Percentiles rank a stretch among this genome's conserved stretches.
Evolutionary conservation across 2,797 vertebrate genomes (phyloP).

Genomic region (Botia kubotai): DNA sequence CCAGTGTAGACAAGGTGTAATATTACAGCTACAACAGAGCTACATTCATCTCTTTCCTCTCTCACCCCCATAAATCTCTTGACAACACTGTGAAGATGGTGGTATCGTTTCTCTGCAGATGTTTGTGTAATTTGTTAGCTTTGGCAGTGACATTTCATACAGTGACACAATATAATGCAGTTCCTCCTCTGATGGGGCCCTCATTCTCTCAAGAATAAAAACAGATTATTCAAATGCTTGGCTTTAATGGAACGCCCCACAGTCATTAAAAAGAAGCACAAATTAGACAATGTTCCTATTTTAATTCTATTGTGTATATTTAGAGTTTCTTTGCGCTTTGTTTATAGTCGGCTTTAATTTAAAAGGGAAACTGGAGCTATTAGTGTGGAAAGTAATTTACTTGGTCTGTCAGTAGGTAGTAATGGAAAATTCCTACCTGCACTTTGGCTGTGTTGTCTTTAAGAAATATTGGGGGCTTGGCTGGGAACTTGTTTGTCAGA

Average conservation of each 20-base stretch:
- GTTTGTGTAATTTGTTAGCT: conserved; percentile 41
- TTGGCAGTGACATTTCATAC: conserved; percentile 14
- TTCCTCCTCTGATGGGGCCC: conserved; percentile 8
- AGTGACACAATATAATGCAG: conserved; percentile 5
- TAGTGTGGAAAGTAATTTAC: conserved; percentile 40
- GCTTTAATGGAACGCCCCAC: conserved; percentile 24
- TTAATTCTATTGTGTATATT: conserved; percentile 46
- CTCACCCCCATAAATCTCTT: conserved; percentile 1
- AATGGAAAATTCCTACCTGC: conserved; percentile 32
- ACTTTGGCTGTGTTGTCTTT: conserved; percentile 27
- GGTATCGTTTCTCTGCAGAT: conserved; percentile 31
- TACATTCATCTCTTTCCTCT: background rate
- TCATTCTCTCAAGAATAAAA: conserved; percentile 22
- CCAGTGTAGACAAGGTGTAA: background rate
- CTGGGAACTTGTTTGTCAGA: conserved; percentile 40
- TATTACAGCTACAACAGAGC: background rate
- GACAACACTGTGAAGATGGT: background rate
- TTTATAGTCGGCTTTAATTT: conserved; percentile 39
- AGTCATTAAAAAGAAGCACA: conserved; percentile 39
- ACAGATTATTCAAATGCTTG: conserved; percentile 33
- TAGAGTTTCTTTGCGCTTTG: conserved; percentile 15
- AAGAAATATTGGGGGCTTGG: conserved; percentile 35
- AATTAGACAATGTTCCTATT: conserved; percentile 34
- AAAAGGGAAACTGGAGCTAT: conserved; percentile 38
- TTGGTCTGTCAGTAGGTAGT: conserved; percentile 33